Conservation (phyloP, 2,888 invertebrate genomes). For the Oligia strigilis region DNA sequence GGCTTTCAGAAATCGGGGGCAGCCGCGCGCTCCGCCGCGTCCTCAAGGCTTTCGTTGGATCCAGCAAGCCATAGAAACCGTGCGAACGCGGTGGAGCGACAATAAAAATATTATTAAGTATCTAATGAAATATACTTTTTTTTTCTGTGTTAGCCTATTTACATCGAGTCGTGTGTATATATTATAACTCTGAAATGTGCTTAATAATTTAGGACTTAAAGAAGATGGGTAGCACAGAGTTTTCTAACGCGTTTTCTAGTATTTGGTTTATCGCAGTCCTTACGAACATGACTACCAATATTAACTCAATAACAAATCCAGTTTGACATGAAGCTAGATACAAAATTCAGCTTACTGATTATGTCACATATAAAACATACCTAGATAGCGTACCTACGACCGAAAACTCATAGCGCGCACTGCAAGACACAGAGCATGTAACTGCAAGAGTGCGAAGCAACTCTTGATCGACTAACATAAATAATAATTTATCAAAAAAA, state of each 20-base stretch:
- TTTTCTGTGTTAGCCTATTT: neutral
- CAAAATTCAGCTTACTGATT: neutral
- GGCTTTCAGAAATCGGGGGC: neutral
- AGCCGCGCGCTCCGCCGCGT: neutral
- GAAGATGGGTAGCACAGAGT: neutral
- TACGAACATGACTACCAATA: neutral
- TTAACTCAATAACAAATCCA: slow-evolving; percentile 9
- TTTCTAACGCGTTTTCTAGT: neutral
- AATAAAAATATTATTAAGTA: neutral
- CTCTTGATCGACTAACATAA: neutral
- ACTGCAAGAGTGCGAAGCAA: neutral
- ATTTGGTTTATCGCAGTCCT: slow-evolving; percentile 11
- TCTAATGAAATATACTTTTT: neutral
- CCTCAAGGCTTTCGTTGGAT: neutral
- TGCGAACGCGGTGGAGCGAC: neutral
- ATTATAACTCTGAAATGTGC: too few relatives aligned
- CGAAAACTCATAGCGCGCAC: neutral
- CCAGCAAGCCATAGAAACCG: neutral
- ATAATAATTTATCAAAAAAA: neutral
- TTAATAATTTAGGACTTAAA: neutral
- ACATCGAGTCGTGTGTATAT: neutral
- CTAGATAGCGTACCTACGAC: neutral
- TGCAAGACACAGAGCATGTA: neutral
- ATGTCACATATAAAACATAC: neutral
- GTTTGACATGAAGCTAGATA: neutral